A percentile compares a stretch with the other conserved stretches of the same genome.
phyloP scores from a whole-genome alignment of 2,113 vertebrate species.

The Malurus alboscapulatus region DNA sequence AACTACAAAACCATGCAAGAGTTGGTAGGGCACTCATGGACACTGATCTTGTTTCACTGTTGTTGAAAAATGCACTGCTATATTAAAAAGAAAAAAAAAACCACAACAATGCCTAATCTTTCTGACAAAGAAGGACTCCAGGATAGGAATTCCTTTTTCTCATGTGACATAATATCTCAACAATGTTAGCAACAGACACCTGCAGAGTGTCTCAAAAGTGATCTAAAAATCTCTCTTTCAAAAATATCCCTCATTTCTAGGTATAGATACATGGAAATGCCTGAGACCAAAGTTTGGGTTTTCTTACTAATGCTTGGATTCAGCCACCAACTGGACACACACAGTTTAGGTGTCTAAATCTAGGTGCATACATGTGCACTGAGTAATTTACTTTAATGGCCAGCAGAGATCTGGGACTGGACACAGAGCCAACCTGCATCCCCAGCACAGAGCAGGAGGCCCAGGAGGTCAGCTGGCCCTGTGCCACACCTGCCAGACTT shows the following conservation, averaged over 20 bases:
- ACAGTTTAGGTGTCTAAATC: neutral
- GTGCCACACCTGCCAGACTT: neutral
- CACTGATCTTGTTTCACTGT: neutral
- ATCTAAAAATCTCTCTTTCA: neutral
- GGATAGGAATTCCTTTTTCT: neutral
- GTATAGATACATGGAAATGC: neutral
- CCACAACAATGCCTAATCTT: neutral
- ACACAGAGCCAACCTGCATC: neutral
- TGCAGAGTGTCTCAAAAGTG: neutral
- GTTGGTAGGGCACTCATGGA: neutral
- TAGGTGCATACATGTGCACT: neutral
- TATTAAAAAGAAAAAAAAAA: neutral
- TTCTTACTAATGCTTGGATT: neutral
- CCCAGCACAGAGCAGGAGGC: neutral
- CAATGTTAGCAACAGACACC: neutral
- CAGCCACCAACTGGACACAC: neutral
- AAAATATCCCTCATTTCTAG: neutral
- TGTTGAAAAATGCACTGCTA: neutral
- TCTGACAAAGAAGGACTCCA: neutral
- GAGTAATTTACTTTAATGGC: neutral
- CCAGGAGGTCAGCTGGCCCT: neutral
- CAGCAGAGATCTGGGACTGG: neutral
- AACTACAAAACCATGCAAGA: neutral
- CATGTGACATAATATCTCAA: neutral
- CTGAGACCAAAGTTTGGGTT: neutral